These are phyloP conservation scores for Periplaneta americana DNA, from an alignment of 1,140 invertebrate species.

Conservation along the genomic window DNA sequence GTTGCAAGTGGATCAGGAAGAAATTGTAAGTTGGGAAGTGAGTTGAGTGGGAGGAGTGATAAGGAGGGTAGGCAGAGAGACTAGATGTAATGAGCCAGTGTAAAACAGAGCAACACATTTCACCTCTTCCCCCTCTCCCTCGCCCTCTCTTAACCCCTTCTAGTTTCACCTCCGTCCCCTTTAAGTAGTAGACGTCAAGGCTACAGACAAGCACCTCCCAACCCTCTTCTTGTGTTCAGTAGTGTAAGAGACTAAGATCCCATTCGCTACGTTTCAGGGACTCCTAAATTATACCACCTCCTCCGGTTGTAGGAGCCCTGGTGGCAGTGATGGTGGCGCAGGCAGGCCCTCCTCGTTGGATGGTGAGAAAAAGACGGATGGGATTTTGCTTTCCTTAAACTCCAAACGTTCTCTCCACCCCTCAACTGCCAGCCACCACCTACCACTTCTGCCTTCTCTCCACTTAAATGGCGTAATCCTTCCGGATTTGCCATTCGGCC, in stretches of 20 bases:
- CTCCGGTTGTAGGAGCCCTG: not conserved
- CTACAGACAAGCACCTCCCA: not conserved
- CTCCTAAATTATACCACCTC: constrained; percentile 4
- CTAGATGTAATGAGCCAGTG: constrained; percentile 4
- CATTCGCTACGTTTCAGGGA: constrained; percentile 8
- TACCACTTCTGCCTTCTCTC: constrained; percentile 7
- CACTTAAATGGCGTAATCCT: constrained; percentile 16
- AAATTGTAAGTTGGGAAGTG: not conserved
- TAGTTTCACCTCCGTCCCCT: not conserved
- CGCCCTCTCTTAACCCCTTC: not conserved
- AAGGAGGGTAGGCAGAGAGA: not conserved
- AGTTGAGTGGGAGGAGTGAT: not conserved
- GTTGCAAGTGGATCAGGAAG: not conserved
- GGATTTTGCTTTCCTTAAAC: constrained; percentile 3
- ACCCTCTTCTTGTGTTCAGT: not conserved
- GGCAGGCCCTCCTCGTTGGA: not conserved
- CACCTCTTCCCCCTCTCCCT: not conserved
- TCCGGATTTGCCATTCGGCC: constrained; percentile 14
- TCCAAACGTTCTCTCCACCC: too few relatives aligned
- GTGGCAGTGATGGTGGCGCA: not conserved
- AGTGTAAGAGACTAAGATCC: constrained; percentile 2
- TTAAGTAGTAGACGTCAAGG: constrained; percentile 2
- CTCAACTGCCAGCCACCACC: not conserved
- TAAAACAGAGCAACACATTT: constrained; percentile 7
- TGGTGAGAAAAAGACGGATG: constrained; percentile 9